Percentiles rank a stretch among this genome's conserved stretches.
phyloP scores from a whole-genome alignment of 2,888 invertebrate species.

The Chrysotoxum bicinctum region DNA sequence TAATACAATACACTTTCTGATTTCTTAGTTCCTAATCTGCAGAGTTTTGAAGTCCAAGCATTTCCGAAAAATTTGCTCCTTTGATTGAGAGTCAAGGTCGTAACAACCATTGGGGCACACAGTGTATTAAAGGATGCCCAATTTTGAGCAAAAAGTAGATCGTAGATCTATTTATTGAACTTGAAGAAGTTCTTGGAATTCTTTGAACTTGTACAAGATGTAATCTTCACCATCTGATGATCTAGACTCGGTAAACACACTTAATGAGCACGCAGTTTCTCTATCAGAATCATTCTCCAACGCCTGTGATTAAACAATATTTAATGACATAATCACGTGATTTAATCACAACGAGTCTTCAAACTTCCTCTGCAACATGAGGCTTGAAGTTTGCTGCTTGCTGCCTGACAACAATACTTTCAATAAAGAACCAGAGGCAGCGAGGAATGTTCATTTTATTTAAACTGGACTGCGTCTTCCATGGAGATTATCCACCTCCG shows the following conservation, averaged over 20 bases:
- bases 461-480: conserved; percentile 21
- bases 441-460: neutral
- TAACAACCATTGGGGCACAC: no score
- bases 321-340: conserved; percentile 28
- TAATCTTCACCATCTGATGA: neutral
- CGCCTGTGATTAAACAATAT: neutral
- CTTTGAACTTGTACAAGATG: neutral
- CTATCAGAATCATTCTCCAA: neutral
- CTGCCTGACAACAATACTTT: neutral
- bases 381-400: neutral
- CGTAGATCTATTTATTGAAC: no score
- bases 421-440: neutral
- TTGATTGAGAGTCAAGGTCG: no score
- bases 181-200: neutral
- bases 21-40: no score
- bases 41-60: no score
- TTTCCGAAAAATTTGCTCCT: no score
- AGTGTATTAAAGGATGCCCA: no score
- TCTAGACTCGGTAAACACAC: neutral
- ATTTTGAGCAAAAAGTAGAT: no score
- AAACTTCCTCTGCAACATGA: neutral
- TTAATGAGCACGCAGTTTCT: neutral
- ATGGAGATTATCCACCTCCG: conserved; percentile 35
- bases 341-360: neutral
- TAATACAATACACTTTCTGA: no score